These are phyloP conservation scores for Bradysia coprophila DNA, from an alignment of 1,140 invertebrate species.

Conservation along the genomic window DNA sequence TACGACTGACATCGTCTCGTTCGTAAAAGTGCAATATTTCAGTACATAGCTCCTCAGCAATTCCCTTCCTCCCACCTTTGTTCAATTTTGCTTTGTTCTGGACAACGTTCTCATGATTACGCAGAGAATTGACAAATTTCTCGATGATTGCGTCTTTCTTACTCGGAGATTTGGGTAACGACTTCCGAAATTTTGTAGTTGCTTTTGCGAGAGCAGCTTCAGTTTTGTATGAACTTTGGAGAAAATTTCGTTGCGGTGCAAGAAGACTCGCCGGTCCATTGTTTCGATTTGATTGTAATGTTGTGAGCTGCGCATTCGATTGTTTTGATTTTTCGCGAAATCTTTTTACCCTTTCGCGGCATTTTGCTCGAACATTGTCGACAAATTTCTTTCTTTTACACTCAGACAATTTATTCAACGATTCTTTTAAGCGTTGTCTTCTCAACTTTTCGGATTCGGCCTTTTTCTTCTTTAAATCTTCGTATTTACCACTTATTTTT, in stretches of 20 bases:
- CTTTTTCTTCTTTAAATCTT: background rate
- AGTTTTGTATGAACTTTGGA: background rate
- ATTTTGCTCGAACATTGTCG: background rate
- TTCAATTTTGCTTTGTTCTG: background rate
- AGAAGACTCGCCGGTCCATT: no score
- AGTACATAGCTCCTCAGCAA: background rate
- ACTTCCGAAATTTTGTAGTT: background rate
- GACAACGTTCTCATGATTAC: background rate
- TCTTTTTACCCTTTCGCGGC: background rate
- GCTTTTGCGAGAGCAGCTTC: background rate
- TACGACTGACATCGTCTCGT: background rate
- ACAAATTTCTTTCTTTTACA: no score
- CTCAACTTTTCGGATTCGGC: background rate
- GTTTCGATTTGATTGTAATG: background rate
- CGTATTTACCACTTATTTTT: background rate
- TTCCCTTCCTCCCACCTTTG: background rate
- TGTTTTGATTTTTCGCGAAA: background rate
- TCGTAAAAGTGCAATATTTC: background rate
- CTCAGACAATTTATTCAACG: background rate
- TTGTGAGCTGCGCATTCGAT: background rate
- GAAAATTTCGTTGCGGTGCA: no score
- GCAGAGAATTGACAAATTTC: background rate
- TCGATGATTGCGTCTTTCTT: background rate
- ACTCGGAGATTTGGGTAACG: background rate
- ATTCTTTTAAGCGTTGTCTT: background rate